Evolutionary conservation across 1,140 invertebrate genomes (phyloP).

Genomic region (Aphelenchoides fujianensis): DNA sequence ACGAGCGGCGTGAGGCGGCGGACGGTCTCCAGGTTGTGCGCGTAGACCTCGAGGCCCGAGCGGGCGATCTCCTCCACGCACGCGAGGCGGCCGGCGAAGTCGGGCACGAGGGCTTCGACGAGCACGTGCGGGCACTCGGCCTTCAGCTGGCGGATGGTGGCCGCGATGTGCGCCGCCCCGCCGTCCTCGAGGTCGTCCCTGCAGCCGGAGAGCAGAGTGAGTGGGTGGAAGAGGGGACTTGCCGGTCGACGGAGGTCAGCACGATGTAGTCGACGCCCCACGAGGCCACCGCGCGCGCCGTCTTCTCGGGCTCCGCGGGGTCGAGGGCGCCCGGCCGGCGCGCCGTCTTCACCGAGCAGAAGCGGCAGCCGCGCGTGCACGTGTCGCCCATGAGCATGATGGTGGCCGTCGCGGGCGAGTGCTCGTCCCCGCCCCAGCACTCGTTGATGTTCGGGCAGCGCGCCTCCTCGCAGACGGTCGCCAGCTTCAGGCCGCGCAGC

Average conservation of each 20-base stretch:
- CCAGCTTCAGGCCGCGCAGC: slow-evolving; percentile 80
- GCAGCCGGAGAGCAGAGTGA: slow-evolving; percentile 28
- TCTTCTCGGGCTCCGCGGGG: slow-evolving; percentile 84
- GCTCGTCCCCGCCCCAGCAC: slow-evolving; percentile 83
- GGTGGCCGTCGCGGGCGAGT: slow-evolving; percentile 68
- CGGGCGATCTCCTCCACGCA: slow-evolving; percentile 75
- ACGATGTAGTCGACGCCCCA: slow-evolving; percentile 98
- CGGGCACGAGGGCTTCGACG: slow-evolving; percentile 93
- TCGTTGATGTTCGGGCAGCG: slow-evolving; percentile 96
- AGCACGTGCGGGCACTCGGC: slow-evolving; percentile 75
- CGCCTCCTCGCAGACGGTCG: slow-evolving; percentile 97
- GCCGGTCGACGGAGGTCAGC: slow-evolving; percentile 93
- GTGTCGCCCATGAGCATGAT: slow-evolving; percentile 69
- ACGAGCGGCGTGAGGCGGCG: slow-evolving; percentile 73
- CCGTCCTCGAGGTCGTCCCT: slow-evolving; percentile 60
- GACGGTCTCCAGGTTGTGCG: slow-evolving; percentile 50
- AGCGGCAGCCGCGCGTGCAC: slow-evolving; percentile 63
- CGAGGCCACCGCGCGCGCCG: slow-evolving; percentile 81
- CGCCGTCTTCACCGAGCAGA: slow-evolving; percentile 97
- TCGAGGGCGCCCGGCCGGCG: slow-evolving; percentile 83
- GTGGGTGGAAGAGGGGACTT: slow-evolving; percentile 63
- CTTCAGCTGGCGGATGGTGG: slow-evolving; percentile 54
- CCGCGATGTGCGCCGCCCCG: slow-evolving; percentile 55
- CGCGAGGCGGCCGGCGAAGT: slow-evolving; percentile 81
- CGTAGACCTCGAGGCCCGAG: slow-evolving; percentile 69